Conservation (phyloP, 2,797 vertebrate species). For the Buphagus erythrorhynchus region DNA sequence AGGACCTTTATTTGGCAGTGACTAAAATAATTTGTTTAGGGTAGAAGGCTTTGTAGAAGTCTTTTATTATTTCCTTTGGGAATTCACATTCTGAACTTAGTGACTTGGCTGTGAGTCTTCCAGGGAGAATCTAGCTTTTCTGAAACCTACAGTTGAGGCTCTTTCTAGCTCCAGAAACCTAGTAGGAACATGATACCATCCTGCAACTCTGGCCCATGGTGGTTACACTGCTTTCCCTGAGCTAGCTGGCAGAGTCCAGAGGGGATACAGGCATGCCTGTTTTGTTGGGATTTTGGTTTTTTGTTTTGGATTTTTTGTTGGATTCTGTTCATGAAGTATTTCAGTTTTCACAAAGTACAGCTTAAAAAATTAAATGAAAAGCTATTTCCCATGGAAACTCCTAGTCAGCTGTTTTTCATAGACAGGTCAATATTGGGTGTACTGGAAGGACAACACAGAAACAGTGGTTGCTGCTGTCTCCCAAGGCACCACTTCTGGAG, state of each 20-base stretch:
- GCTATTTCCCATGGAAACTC: not conserved
- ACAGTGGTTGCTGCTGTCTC: fast-evolving
- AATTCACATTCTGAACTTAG: not conserved
- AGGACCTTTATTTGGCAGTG: not conserved
- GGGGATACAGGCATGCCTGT: not conserved
- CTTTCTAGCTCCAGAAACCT: not conserved
- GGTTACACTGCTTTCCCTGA: not conserved
- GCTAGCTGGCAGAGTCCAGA: not conserved
- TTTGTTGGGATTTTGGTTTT: too few species aligned
- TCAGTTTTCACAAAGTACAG: not conserved
- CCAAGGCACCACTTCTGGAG: not conserved
- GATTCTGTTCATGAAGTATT: not conserved
- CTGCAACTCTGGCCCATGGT: not conserved
- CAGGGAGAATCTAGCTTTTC: not conserved
- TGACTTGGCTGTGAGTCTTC: not conserved
- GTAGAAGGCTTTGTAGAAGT: fast-evolving
- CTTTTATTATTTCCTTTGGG: not conserved
- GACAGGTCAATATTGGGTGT: not conserved
- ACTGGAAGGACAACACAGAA: not conserved
- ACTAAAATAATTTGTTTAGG: not conserved
- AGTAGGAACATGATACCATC: not conserved
- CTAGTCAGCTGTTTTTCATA: not conserved
- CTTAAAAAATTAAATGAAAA: not conserved
- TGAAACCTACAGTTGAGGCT: not conserved
- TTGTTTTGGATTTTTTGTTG: too few species aligned